Evolutionary conservation across 64 coral and sea anemone species (phyloP).

Genomic region (Montipora capricornis): DNA sequence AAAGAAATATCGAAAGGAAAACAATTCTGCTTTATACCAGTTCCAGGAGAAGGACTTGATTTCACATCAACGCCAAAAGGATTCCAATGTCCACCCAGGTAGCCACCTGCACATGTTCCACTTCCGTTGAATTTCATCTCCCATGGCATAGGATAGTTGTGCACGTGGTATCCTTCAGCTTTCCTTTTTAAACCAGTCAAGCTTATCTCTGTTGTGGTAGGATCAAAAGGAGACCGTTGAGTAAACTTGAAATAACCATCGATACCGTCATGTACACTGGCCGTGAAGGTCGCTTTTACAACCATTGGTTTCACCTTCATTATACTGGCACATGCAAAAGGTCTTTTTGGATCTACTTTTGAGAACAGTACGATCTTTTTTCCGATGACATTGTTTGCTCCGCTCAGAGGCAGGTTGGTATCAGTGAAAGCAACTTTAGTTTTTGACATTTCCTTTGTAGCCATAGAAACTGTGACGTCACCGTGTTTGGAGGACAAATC

Average conservation of each 20-base stretch:
- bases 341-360: not conserved
- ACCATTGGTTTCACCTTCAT: conserved; percentile 53
- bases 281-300: conserved; percentile 64
- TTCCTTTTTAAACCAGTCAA: conserved; percentile 53
- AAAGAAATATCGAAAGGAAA: not conserved
- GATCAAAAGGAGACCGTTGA: conserved; percentile 82
- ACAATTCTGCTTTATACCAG: conserved; percentile 30
- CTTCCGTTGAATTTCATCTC: conserved; percentile 53
- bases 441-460: conserved; percentile 16
- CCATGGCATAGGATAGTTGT: conserved; percentile 82
- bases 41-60: conserved; percentile 75
- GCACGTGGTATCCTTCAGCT: conserved; percentile 81
- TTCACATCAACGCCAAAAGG: conserved; percentile 69
- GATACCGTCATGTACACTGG: conserved; percentile 60
- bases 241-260: conserved; percentile 68
- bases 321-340: conserved; percentile 82
- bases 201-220: conserved; percentile 48
- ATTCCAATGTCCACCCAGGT: conserved; percentile 56
- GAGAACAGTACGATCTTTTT: conserved; percentile 60
- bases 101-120: conserved; percentile 36
- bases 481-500: conserved; percentile 70
- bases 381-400: conserved; percentile 60
- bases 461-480: conserved; percentile 36
- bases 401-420: conserved; percentile 64
- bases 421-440: conserved; percentile 66